Conservation (phyloP, 2,797 vertebrate species). For the Steatocranus sp. region DNA sequence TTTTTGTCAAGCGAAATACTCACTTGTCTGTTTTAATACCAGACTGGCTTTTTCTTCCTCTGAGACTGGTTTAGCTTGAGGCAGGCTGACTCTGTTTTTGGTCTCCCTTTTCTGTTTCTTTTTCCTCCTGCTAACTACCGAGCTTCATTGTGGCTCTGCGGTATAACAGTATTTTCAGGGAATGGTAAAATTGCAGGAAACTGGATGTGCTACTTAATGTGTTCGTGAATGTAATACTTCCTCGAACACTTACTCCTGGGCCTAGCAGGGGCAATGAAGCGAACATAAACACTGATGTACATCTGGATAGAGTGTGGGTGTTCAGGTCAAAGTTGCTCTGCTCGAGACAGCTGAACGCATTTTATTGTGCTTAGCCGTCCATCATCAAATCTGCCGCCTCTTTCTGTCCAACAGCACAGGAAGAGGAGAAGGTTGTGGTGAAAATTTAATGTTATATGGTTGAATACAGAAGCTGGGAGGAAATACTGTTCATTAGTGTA, state of each 20-base stretch:
- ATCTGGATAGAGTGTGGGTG: conserved; percentile 68
- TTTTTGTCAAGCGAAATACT: conserved; percentile 57
- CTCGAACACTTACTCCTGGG: conserved; percentile 59
- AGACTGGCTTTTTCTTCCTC: conserved; percentile 29
- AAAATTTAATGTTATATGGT: conserved; percentile 6
- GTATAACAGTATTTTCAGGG: conserved; percentile 66
- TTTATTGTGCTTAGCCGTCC: conserved; percentile 53
- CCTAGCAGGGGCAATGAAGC: conserved; percentile 50
- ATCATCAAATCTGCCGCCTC: conserved; percentile 26
- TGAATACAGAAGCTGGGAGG: conserved; percentile 14
- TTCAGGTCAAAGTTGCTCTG: conserved; percentile 60
- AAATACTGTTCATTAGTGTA: conserved; percentile 31
- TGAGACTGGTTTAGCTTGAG: conserved; percentile 45
- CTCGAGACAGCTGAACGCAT: conserved; percentile 50
- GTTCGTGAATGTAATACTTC: conserved; percentile 77
- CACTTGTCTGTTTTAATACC: conserved; percentile 66
- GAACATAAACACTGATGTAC: conserved; percentile 66
- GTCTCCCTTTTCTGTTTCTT: conserved; percentile 45
- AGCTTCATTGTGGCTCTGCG: conserved; percentile 54
- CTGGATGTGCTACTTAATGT: conserved; percentile 75
- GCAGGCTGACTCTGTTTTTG: conserved; percentile 58
- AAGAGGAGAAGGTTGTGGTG: conserved; percentile 13
- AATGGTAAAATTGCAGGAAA: conserved; percentile 75
- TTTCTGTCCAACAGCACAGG: not conserved
- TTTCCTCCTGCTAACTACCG: conserved; percentile 47